Evolutionary conservation across 2,113 vertebrate species (phyloP).

Genomic region (Nestor notabilis): DNA sequence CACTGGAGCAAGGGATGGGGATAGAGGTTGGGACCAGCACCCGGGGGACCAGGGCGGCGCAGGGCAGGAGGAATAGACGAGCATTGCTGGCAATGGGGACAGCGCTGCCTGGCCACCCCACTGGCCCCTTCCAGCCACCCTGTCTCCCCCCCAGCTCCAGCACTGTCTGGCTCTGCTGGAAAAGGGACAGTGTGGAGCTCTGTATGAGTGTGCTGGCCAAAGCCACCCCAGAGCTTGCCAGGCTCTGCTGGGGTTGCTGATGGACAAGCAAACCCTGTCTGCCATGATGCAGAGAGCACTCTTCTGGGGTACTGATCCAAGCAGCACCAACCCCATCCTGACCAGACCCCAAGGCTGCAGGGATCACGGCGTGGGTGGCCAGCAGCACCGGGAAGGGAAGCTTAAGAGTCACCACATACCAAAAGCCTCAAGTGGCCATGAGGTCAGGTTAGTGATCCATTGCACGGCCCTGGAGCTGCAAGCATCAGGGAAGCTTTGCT

Average conservation of each 20-base stretch:
- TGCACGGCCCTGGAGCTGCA: neutral
- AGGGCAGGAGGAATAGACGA: neutral
- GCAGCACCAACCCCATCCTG: neutral
- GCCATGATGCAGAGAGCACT: rapidly evolving
- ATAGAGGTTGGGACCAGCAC: neutral
- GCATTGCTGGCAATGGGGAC: neutral
- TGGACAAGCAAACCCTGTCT: neutral
- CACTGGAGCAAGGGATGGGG: neutral
- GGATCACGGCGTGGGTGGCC: neutral
- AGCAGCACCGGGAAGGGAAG: neutral
- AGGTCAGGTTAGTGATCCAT: neutral
- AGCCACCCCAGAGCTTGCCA: neutral
- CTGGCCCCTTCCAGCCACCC: rapidly evolving
- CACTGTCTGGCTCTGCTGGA: neutral
- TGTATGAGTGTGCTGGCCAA: neutral
- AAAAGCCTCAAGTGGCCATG: neutral
- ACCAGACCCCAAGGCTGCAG: rapidly evolving
- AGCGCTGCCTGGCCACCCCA: rapidly evolving
- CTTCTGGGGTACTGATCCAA: rapidly evolving
- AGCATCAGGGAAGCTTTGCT: neutral
- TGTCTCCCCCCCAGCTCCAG: neutral
- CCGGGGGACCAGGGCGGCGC: rapidly evolving
- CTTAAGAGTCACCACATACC: neutral
- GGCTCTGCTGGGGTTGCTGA: neutral
- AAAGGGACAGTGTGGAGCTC: neutral